Evolutionary conservation across 2,888 invertebrate species (phyloP).

Genomic region (Timema podura): DNA sequence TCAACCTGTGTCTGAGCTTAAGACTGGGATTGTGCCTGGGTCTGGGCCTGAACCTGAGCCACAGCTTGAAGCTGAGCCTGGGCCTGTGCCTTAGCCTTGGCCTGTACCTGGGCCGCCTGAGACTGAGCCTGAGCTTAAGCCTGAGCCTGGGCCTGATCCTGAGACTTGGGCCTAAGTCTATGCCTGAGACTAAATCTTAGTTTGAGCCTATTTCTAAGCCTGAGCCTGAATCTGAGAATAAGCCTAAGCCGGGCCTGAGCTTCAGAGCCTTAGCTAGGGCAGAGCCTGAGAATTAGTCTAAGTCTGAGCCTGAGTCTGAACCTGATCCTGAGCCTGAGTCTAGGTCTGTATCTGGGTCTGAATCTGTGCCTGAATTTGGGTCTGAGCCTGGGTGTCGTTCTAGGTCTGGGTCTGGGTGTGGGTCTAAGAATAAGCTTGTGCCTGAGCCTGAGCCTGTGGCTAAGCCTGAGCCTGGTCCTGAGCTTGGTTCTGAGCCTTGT

Average conservation of each 20-base stretch:
- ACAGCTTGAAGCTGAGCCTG: background rate
- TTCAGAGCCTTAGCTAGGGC: slow-evolving; percentile 33
- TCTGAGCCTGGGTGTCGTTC: slow-evolving; percentile 30
- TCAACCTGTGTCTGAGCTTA: background rate
- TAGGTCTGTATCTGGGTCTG: slow-evolving; percentile 34
- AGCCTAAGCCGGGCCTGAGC: slow-evolving; percentile 24
- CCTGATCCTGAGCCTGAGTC: slow-evolving; percentile 25
- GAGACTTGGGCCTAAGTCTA: background rate
- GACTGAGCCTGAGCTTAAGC: background rate
- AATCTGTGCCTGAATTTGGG: slow-evolving; percentile 32
- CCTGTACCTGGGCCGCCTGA: slow-evolving; percentile 9
- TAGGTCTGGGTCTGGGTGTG: slow-evolving; percentile 3
- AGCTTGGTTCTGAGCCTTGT: slow-evolving; percentile 34
- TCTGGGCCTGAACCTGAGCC: slow-evolving; percentile 1
- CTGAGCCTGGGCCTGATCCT: background rate
- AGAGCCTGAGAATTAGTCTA: slow-evolving; percentile 31
- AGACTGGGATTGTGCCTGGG: slow-evolving; percentile 1
- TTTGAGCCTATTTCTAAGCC: background rate
- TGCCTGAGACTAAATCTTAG: background rate
- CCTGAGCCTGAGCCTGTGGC: background rate
- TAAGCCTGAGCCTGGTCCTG: slow-evolving; percentile 27
- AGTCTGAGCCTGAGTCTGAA: slow-evolving; percentile 14
- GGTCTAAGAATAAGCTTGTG: background rate
- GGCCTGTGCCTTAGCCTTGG: background rate
- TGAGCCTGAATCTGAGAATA: slow-evolving; percentile 2